phyloP scores from a whole-genome alignment of 1,140 invertebrate genomes.

The Bicyclus anynana region DNA sequence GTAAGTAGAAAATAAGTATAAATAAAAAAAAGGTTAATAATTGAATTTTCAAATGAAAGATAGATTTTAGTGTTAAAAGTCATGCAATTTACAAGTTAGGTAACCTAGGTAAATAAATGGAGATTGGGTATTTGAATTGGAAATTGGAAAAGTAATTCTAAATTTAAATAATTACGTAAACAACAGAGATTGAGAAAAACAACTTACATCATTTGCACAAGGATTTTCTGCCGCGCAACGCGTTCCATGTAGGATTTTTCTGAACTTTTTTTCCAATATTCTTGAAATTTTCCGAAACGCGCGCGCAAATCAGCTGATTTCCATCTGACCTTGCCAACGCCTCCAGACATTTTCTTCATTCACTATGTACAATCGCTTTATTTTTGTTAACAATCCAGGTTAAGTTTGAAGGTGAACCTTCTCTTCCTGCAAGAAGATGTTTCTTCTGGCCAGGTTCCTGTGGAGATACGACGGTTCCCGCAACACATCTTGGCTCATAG shows the following conservation, averaged over 20 bases:
- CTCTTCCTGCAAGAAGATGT: conserved; percentile 69
- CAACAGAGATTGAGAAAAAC: not conserved
- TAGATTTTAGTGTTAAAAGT: too few relatives aligned
- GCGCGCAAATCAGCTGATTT: conserved; percentile 67
- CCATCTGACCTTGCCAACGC: conserved; percentile 66
- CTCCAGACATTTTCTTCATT: conserved; percentile 56
- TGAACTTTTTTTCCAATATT: conserved; percentile 37
- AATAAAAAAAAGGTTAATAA: too few relatives aligned
- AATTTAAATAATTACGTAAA: not conserved
- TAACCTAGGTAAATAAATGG: too few relatives aligned
- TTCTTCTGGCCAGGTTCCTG: conserved; percentile 62
- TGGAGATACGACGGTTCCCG: conserved; percentile 57
- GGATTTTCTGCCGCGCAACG: conserved; percentile 29
- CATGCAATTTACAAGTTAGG: too few relatives aligned
- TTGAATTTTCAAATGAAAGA: too few relatives aligned
- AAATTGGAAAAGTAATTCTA: not conserved
- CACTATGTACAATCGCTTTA: conserved; percentile 61
- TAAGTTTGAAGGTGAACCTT: conserved; percentile 39
- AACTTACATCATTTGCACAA: conserved; percentile 44
- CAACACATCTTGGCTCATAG: conserved; percentile 66
- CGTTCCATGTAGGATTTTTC: conserved; percentile 6
- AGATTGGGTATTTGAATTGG: not conserved
- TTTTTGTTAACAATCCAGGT: conserved; percentile 44
- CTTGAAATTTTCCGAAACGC: conserved; percentile 63
- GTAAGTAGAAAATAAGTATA: too few relatives aligned